Percentiles rank a stretch among this genome's conserved stretches.
Conservation (phyloP, 2,888 invertebrate genomes). For the Cephus nigrinus region DNA sequence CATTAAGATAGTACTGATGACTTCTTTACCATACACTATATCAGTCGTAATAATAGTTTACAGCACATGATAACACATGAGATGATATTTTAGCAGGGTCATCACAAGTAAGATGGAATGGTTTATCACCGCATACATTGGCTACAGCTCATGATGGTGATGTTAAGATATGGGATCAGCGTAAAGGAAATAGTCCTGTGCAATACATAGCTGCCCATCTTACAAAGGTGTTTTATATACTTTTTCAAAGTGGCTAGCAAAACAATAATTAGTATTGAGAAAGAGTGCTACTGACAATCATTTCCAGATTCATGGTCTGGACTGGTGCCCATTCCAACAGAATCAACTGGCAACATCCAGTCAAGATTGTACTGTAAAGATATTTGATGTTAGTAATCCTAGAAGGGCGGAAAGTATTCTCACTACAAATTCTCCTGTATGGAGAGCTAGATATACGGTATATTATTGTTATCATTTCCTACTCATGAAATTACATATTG, state of each 20-base stretch:
- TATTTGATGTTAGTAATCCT: conserved; percentile 90
- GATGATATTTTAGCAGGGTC: conserved; percentile 77
- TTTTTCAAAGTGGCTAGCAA: neutral
- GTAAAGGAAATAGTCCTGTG: conserved; percentile 87
- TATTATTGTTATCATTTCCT: neutral
- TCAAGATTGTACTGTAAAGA: conserved; percentile 95
- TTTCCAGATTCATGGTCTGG: conserved; percentile 88
- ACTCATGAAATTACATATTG: neutral
- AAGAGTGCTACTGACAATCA: neutral
- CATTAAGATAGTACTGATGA: neutral
- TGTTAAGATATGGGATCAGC: conserved; percentile 94
- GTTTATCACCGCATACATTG: conserved; percentile 82
- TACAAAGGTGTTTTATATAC: conserved; percentile 65
- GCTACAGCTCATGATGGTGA: conserved; percentile 97
- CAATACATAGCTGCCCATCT: conserved; percentile 95
- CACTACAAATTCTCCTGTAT: conserved; percentile 87
- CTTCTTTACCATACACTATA: neutral
- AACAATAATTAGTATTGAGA: neutral
- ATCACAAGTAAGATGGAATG: conserved; percentile 95
- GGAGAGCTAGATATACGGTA: conserved; percentile 91
- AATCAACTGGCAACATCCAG: conserved; percentile 91
- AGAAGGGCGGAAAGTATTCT: conserved; percentile 86
- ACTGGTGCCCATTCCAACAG: conserved; percentile 91
- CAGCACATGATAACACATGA: neutral
- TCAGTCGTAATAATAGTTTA: neutral